Base-by-base conservation (phyloP, 1,140 invertebrate genomes). In the Heliconius hermathena region DNA sequence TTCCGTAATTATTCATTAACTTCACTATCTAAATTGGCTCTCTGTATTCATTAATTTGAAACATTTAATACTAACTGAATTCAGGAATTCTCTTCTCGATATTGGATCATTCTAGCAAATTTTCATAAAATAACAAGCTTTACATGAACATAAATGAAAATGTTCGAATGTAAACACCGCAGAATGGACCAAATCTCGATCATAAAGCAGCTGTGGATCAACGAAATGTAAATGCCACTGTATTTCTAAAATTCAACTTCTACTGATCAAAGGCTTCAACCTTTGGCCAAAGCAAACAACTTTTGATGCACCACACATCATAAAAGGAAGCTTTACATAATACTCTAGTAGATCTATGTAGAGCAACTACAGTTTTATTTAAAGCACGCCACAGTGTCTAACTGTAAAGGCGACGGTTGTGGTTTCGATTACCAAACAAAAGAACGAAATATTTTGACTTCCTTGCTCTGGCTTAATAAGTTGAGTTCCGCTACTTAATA, bases 81-180 rank as follows among this genome's bases (percentile, higher is more conserved):
- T 66, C 5, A 29, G 11, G 3, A 66, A 66, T 16, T 60, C 33
- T 36, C 5, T 36, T 26, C n/a, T 26, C 11, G 22, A 29, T 66
- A 66, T 66, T 29, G 26, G 60, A 16, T 66, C 26, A 66, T 29
- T 66, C 60, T 66, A 29, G 22, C 11, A 66, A 66, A 29, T 66
- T 66, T 66, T 66, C 60, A 22, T 66, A 29, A 66, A 66, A 66
- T 66, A 66, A 66, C 60, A 66, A 66, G 60, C 60, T 29, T 66
- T 66, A 16, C 60, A 66, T 26, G 57, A 66, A 22, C 22, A 26
- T 66, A 26, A 8, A 66, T 66, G 57, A 4, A 66, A 66, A 66
- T 11, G 57, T 66, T 66, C n/a, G 11, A 13, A n/a, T 66, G 57
- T 66, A 66, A 66, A 26, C 22, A 66, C 60, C 60, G 13, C 60